Evolutionary conservation across 2,888 invertebrate species (phyloP), one percentile per base, ranked within the genome.

Genomic region (Drosophila anomalata): DNA sequence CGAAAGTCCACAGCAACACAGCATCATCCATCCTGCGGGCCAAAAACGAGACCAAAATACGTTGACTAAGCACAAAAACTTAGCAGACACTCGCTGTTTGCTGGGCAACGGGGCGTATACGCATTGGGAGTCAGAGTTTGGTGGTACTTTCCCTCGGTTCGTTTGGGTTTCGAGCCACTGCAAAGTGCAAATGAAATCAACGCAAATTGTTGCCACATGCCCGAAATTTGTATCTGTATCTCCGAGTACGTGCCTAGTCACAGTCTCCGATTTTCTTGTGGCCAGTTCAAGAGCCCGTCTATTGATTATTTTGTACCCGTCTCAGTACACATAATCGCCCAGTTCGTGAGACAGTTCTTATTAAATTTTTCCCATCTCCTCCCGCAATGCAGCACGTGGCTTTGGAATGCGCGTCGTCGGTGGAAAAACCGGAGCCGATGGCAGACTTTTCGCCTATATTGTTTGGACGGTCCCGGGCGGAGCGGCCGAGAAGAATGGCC

Each of bases 371-470:
- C 36, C n/a, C n/a, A 2, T 69, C 70, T 65, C 48, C 65, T 52
- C 72, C 48, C 36, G 20, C 48, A n/a, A 76, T 77, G 52, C 92
- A 96, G 96, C 97, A 76, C 95, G 97, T 78, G 98, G 98, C 63
- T 97, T 98, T 89, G 98, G 98, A 33, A 97, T 98, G 97, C 94
- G 97, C 73, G 97, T 98, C 26, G 97, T 98, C 48, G 98, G 98
- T 17, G 98, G 98, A 29, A 97, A 97, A 92, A 95, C 95, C 31
- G 96, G 96, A 65, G 93, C 95, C 31, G 97, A 97, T 91, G 97
- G 97, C 5, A 95, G 95, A 39, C 94, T 97, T 75, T 97, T 97
- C 91, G 97, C 97, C 50, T 96, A 96, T 91, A 96, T 97, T 89
- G 97, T 97, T 66, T 97, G 97, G 96, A 97, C 97, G 3, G 96